Percentiles rank a stretch among this genome's conserved stretches.
phyloP scores from a whole-genome alignment of 2,888 invertebrate genomes.

The Cybosia mesomella region DNA sequence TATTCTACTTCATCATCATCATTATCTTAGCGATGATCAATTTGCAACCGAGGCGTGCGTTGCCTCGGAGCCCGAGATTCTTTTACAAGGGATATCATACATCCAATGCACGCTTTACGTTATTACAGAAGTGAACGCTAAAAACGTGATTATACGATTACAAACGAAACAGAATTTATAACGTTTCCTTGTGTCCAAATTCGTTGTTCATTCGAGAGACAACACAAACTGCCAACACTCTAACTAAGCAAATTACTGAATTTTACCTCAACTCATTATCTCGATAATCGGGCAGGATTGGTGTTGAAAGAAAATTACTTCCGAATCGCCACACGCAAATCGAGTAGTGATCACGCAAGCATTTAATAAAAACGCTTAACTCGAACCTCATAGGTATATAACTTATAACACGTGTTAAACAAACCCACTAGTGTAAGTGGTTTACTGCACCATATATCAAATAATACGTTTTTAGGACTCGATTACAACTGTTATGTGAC shows the following conservation, averaged over 20 bases:
- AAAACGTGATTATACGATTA: neutral
- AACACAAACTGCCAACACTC: neutral
- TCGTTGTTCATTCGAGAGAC: neutral
- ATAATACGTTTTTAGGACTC: neutral
- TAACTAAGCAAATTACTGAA: slow-evolving; percentile 1
- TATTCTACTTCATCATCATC: no score
- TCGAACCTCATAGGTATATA: slow-evolving; percentile 18
- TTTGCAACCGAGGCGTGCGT: no score
- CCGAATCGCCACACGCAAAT: slow-evolving; percentile 69
- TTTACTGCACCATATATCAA: neutral
- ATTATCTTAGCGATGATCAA: no score
- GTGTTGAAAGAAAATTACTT: slow-evolving; percentile 70
- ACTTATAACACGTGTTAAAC: slow-evolving; percentile 7
- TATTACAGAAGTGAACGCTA: neutral
- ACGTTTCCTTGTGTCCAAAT: neutral
- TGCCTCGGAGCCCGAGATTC: no score
- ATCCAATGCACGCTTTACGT: neutral
- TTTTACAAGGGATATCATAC: no score
- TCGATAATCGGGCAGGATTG: slow-evolving; percentile 62
- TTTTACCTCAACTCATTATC: slow-evolving; percentile 43
- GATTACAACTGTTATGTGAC: slow-evolving; percentile 9
- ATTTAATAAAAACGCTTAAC: slow-evolving; percentile 40
- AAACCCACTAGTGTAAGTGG: neutral
- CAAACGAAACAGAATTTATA: neutral
- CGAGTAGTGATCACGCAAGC: slow-evolving; percentile 48